Conservation (phyloP, 2,797 vertebrate species). For the Pyrocephalus nanus region DNA sequence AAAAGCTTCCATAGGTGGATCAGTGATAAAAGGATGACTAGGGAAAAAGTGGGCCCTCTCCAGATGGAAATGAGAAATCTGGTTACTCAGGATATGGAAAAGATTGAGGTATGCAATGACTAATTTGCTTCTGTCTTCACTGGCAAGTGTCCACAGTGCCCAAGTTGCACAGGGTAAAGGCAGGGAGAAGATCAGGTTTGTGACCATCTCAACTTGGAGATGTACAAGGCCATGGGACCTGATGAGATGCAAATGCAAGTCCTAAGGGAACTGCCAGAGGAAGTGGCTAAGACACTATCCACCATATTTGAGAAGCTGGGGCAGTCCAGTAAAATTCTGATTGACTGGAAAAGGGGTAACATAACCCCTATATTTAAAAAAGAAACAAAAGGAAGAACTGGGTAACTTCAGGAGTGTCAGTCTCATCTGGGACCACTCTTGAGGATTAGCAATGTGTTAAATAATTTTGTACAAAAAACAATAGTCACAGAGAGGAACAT, state of each 20-base stretch:
- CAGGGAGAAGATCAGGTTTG: neutral
- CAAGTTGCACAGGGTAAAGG: neutral
- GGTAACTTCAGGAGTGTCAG: neutral
- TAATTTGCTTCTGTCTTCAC: neutral
- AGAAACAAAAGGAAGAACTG: neutral
- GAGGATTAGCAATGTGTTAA: neutral
- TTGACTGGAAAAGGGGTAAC: neutral
- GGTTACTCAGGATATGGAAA: neutral
- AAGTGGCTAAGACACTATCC: neutral
- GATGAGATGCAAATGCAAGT: neutral
- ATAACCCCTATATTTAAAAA: neutral
- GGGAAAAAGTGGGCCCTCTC: neutral
- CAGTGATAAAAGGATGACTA: neutral
- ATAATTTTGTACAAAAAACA: neutral
- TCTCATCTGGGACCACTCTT: neutral
- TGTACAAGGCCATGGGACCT: neutral
- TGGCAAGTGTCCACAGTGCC: accelerated
- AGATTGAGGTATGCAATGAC: no score
- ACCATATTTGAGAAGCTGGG: neutral
- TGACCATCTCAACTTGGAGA: neutral
- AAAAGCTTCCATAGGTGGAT: neutral
- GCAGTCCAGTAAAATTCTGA: neutral
- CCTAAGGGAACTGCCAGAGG: neutral
- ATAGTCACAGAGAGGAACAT: neutral
- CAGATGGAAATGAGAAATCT: neutral